Base-by-base conservation (phyloP, 2,797 vertebrate genomes). In the Sebastes steindachneri region DNA sequence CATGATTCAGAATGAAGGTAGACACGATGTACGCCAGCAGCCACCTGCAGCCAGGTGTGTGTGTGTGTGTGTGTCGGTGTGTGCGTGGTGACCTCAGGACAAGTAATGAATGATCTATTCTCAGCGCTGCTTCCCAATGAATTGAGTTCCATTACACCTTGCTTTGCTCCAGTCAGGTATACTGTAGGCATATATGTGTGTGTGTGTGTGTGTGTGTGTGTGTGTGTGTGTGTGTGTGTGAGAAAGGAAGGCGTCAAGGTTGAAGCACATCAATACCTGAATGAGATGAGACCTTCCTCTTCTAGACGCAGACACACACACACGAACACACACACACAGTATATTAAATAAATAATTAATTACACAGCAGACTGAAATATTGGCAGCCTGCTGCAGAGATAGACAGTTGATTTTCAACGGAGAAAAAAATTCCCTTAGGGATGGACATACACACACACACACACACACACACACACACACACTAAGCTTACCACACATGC, bases 341-440 rank as follows among this genome's bases (percentile, higher is more conserved):
- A 65, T 85, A 83, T 90, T 89, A 87, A 91, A 92, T 90, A 89
- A 89, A 89, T 83, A 69, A 91, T 88, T 82, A 88, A 90, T 89
- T 90, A 85, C 60, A 84, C 63, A 81, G 63, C 71, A 83, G 77
- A 90, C 86, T 85, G 68, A 88, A 87, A 86, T 93, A 92, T 88
- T 92, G 86, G 84, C 79, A 90, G 70, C 57, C 70, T 78, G 75
- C 75, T 87, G 65, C 54, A 82, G 55, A 75, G 58, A 83, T 79
- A 79, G 75, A 83, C 58, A 64, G 51, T 86, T 82, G 82, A 84
- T 92, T 87, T 83, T 78, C 59, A 88, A 64, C 59, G 68, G 71
- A 88, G 63, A 78, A 80, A 79, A 76, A 79, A 76, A 57, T 73
- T 76, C 77, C 75, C 70, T 68, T 21, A 55, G 68, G 84, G 60